A percentile compares a stretch with the other conserved stretches of the same genome.
These are phyloP conservation scores for Dromiciops gliroides DNA, from an alignment of 2,113 vertebrate species.

Conservation along the genomic window DNA sequence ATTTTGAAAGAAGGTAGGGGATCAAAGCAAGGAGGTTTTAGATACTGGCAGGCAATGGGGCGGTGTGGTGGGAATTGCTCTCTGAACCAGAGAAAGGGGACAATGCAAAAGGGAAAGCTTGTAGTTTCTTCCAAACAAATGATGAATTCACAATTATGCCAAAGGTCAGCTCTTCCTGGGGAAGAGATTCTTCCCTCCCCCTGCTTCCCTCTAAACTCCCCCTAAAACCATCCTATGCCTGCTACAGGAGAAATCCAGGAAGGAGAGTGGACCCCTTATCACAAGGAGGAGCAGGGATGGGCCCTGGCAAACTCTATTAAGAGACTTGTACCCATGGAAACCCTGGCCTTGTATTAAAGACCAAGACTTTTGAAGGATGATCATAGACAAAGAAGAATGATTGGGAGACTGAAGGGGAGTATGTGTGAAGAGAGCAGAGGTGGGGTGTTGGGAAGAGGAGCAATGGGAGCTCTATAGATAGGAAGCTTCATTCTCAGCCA, in stretches of 20 bases:
- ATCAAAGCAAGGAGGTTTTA: background rate
- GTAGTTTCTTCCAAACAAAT: background rate
- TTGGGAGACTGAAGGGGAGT: background rate
- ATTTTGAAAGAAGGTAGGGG: background rate
- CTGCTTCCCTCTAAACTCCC: background rate
- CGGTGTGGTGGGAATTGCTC: background rate
- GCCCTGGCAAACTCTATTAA: background rate
- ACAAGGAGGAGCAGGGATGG: background rate
- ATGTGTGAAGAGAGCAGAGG: background rate
- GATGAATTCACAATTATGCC: background rate
- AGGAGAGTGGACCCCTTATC: background rate
- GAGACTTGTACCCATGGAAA: background rate
- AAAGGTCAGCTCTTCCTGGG: background rate
- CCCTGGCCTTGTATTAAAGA: constrained; percentile 27
- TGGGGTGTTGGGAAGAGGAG: background rate
- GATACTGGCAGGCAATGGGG: background rate
- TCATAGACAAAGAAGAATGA: constrained; percentile 21
- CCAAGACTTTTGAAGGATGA: constrained; percentile 56
- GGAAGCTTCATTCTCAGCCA: constrained; percentile 66
- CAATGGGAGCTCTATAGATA: constrained; percentile 50
- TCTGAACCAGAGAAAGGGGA: background rate
- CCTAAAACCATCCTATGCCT: background rate
- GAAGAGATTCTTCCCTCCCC: too few species aligned
- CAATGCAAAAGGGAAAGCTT: background rate
- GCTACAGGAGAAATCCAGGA: background rate